A percentile compares a stretch with the other conserved stretches of the same genome.
These are phyloP conservation scores for Polymixis lichenea DNA, from an alignment of 2,888 invertebrate genomes.

Conservation along the genomic window DNA sequence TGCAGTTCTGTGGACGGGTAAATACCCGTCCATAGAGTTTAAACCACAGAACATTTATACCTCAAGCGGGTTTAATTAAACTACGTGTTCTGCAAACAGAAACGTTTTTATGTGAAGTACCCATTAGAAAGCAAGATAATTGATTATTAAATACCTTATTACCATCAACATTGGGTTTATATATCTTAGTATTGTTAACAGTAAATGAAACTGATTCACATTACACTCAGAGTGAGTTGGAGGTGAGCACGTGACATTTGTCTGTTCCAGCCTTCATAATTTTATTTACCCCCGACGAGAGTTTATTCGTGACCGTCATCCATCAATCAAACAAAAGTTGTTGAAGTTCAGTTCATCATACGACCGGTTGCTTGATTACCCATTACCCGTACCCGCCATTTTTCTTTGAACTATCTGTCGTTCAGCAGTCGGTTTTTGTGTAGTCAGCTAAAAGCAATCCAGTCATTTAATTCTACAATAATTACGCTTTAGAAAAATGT, in stretches of 20 bases:
- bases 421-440: background rate
- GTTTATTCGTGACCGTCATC: background rate
- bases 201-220: background rate
- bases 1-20: too few relatives aligned
- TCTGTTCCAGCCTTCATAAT: conserved; percentile 6
- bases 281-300: background rate
- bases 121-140: background rate
- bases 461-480: background rate
- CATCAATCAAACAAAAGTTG: background rate
- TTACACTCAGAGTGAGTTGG: background rate
- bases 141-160: background rate
- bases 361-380: background rate
- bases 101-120: background rate
- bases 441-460: background rate
- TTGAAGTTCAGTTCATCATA: background rate
- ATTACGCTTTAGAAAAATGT: conserved; percentile 40
- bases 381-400: conserved; percentile 28
- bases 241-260: background rate
- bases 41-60: too few relatives aligned
- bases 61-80: too few relatives aligned
- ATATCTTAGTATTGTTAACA: too few relatives aligned
- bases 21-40: conserved; percentile 24
- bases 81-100: too few relatives aligned
- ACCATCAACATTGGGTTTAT: background rate
- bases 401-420: conserved; percentile 20